Percentiles rank a stretch among this genome's conserved stretches.
Evolutionary conservation across 2,113 vertebrate species (phyloP).

Genomic region (Tichodroma muraria): DNA sequence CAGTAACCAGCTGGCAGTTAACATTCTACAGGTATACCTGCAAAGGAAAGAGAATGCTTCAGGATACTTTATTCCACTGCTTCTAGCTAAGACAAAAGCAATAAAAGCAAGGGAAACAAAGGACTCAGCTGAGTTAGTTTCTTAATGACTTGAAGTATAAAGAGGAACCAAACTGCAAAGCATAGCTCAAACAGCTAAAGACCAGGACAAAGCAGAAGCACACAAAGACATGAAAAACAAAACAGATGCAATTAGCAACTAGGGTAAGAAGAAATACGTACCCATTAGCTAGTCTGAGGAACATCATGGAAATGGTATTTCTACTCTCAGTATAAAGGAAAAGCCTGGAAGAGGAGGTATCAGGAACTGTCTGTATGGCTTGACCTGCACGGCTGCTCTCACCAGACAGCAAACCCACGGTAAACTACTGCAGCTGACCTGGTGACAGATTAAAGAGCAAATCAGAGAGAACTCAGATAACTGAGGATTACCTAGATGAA

Average conservation of each 20-base stretch:
- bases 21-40: neutral
- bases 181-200: neutral
- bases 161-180: neutral
- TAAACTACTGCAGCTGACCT: neutral
- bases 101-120: neutral
- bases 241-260: neutral
- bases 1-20: neutral
- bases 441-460: neutral
- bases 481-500: neutral
- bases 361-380: neutral
- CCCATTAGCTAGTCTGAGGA: neutral
- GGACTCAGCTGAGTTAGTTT: neutral
- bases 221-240: neutral
- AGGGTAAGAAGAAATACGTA: neutral
- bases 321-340: neutral
- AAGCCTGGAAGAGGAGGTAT: neutral
- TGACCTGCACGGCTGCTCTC: neutral
- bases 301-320: neutral
- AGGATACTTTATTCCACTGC: too few species aligned
- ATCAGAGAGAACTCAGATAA: neutral
- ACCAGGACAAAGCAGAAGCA: neutral
- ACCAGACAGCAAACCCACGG: neutral
- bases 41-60: neutral
- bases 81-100: neutral
- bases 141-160: neutral